phyloP scores from a whole-genome alignment of 2,888 invertebrate species.

The Kryphioiulus occultus region DNA sequence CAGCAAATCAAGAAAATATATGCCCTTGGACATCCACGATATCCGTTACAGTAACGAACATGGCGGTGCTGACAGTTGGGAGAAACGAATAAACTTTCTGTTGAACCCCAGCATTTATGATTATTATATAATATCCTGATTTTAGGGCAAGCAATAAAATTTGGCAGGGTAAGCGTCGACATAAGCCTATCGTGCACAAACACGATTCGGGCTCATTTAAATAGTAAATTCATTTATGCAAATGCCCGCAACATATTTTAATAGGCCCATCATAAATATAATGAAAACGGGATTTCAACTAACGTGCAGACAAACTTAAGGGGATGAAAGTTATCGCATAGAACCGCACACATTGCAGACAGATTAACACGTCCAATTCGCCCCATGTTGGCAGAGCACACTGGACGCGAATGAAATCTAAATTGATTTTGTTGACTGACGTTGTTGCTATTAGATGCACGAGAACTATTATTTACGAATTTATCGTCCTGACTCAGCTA shows the following conservation, averaged over 20 bases:
- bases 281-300: background rate
- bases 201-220: slow-evolving; percentile 29
- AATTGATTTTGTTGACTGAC: background rate
- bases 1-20: background rate
- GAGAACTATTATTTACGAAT: background rate
- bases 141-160: slow-evolving; percentile 35
- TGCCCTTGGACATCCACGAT: background rate
- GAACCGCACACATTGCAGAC: background rate
- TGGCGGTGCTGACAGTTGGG: background rate
- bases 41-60: background rate
- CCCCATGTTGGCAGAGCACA: background rate
- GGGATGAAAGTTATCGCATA: slow-evolving; percentile 6
- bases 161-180: background rate
- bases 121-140: slow-evolving; percentile 23
- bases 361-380: slow-evolving; percentile 27
- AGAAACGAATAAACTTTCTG: background rate
- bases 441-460: background rate
- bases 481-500: background rate
- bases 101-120: slow-evolving; percentile 6
- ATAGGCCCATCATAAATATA: slow-evolving; percentile 21
- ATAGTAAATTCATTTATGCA: slow-evolving; percentile 32
- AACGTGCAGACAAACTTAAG: background rate
- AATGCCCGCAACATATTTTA: slow-evolving; percentile 19
- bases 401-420: background rate
- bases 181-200: slow-evolving; percentile 9